These are phyloP conservation scores for Idris sp. DNA, from an alignment of 1,140 invertebrate genomes.

Conservation along the genomic window DNA sequence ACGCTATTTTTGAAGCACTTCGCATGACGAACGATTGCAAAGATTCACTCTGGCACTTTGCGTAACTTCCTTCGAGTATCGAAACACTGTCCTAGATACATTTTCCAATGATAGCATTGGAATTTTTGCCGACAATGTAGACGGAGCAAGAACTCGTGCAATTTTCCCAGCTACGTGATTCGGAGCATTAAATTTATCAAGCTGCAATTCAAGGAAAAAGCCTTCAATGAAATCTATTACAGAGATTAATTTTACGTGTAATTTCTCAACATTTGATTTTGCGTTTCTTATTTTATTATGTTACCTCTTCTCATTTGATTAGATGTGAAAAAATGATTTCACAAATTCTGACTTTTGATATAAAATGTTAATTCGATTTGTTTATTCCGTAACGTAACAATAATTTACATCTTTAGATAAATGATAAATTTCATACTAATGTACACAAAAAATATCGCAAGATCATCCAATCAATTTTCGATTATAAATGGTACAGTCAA, in stretches of 20 bases:
- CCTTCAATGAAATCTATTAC: conserved; percentile 28
- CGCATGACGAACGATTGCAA: conserved; percentile 61
- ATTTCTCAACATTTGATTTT: conserved; percentile 23
- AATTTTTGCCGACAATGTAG: conserved; percentile 53
- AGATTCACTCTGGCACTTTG: conserved; percentile 60
- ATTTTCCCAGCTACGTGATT: conserved; percentile 52
- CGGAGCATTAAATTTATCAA: conserved; percentile 30
- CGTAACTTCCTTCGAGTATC: conserved; percentile 56
- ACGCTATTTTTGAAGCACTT: conserved; percentile 60
- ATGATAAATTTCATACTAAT: too few relatives aligned
- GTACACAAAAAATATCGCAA: too few relatives aligned
- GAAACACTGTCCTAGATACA: conserved; percentile 48
- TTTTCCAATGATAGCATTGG: conserved; percentile 48
- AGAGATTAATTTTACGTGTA: conserved; percentile 27
- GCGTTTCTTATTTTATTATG: conserved; percentile 1
- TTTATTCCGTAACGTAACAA: too few relatives aligned
- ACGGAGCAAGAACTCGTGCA: conserved; percentile 35
- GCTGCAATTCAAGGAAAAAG: conserved; percentile 40
- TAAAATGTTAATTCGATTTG: too few relatives aligned
- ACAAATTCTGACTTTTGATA: too few relatives aligned
- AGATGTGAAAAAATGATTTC: too few relatives aligned
- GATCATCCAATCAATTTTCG: too few relatives aligned
- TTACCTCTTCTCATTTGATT: too few relatives aligned
- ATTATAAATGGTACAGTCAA: background rate
- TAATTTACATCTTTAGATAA: too few relatives aligned